phyloP scores from a whole-genome alignment of 2,888 invertebrate species.

The Stratiomys singularior region DNA sequence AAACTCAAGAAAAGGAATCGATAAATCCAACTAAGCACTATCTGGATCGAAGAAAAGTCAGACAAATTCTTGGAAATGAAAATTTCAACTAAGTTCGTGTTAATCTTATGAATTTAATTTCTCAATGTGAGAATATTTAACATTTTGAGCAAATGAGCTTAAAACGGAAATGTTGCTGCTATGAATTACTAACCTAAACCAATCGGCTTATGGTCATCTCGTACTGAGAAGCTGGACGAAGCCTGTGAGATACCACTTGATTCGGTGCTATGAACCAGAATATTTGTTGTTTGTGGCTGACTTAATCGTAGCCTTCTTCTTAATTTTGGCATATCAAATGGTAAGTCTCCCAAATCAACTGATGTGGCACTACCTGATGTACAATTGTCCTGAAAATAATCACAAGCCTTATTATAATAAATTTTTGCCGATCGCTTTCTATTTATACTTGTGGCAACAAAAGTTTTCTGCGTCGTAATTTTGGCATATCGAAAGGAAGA shows the following conservation, averaged over 20 bases:
- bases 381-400: slow-evolving; percentile 65
- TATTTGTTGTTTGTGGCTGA: slow-evolving; percentile 60
- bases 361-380: slow-evolving; percentile 79
- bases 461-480: slow-evolving; percentile 76
- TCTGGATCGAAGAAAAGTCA: too few species aligned
- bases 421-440: too few species aligned
- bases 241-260: slow-evolving; percentile 80
- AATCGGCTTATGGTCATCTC: slow-evolving; percentile 74
- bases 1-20: too few species aligned
- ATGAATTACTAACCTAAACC: slow-evolving; percentile 63
- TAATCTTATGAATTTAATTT: too few species aligned
- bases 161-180: too few species aligned
- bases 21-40: too few species aligned
- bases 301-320: slow-evolving; percentile 77
- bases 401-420: neutral
- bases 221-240: slow-evolving; percentile 83
- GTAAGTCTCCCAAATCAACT: slow-evolving; percentile 83
- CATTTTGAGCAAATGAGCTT: too few species aligned
- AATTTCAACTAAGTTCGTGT: too few species aligned
- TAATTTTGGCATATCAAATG: slow-evolving; percentile 92
- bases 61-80: too few species aligned
- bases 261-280: slow-evolving; percentile 70
- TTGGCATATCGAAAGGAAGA: slow-evolving; percentile 91
- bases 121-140: too few species aligned
- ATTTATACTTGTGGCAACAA: slow-evolving; percentile 70